Evolutionary conservation across 2,888 invertebrate species (phyloP).

Genomic region (Melieria picta): DNA sequence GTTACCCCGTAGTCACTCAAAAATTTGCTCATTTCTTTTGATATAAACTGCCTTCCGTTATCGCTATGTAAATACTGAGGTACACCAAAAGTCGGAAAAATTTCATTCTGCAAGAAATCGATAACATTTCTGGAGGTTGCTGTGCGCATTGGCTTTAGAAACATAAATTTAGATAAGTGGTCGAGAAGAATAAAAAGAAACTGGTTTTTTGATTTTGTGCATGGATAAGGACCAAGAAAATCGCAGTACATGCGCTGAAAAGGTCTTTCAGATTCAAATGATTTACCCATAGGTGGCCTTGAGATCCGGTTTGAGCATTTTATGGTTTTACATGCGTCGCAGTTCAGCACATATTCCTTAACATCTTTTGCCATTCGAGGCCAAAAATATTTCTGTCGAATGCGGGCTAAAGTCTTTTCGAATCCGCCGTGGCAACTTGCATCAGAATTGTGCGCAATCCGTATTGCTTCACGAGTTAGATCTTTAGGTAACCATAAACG

Average conservation of each 20-base stretch:
- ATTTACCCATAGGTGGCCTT: background rate
- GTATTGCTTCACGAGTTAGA: no score
- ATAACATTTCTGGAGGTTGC: slow-evolving; percentile 23
- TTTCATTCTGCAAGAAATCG: slow-evolving; percentile 29
- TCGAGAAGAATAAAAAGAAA: slow-evolving; percentile 18
- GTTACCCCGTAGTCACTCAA: slow-evolving; percentile 37
- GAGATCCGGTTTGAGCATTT: slow-evolving; percentile 11
- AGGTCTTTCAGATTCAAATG: background rate
- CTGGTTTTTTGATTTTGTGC: background rate
- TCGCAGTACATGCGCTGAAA: slow-evolving; percentile 27
- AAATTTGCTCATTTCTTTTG: slow-evolving; percentile 35
- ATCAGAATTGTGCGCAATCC: no score
- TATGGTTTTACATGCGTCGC: slow-evolving; percentile 30
- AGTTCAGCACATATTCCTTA: slow-evolving; percentile 30
- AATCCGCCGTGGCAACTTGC: no score
- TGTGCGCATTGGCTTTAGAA: slow-evolving; percentile 18
- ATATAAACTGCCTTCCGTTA: slow-evolving; percentile 48
- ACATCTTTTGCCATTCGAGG: slow-evolving; percentile 15
- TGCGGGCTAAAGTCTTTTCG: slow-evolving; percentile 26
- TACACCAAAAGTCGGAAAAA: slow-evolving; percentile 49
- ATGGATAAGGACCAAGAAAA: slow-evolving; percentile 35
- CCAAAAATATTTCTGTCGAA: slow-evolving; percentile 36
- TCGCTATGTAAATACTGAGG: slow-evolving; percentile 46
- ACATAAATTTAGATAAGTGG: slow-evolving; percentile 33
- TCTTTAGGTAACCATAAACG: no score